A percentile compares a stretch with the other conserved stretches of the same genome.
These are phyloP conservation scores for Pocillopora verrucosa DNA, from an alignment of 64 coral and sea anemone genomes.

Conservation along the genomic window DNA sequence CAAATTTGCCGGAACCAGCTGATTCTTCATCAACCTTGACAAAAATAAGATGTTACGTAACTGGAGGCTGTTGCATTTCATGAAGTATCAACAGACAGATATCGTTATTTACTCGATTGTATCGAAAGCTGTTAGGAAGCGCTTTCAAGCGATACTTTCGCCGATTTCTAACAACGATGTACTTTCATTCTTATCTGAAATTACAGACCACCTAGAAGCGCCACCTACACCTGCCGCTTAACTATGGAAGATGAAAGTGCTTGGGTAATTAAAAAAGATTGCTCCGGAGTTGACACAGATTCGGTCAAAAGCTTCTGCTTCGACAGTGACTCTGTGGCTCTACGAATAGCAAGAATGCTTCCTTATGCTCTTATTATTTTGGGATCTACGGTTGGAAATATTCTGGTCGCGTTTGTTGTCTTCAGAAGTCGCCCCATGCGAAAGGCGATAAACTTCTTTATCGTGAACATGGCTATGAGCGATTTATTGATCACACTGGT, in stretches of 20 bases:
- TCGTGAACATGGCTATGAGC: constrained; percentile 60
- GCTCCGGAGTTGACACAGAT: background rate
- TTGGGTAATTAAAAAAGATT: background rate
- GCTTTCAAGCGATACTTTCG: no score
- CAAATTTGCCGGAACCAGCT: no score
- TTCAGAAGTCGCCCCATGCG: constrained; percentile 41
- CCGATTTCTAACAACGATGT: no score
- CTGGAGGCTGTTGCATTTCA: no score
- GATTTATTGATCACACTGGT: constrained; percentile 53
- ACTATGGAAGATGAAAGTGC: background rate
- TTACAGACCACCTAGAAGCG: background rate
- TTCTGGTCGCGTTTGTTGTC: constrained; percentile 24
- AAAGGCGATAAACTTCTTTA: constrained; percentile 58
- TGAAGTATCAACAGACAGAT: background rate
- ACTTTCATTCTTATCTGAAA: no score
- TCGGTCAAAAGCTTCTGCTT: constrained; percentile 3
- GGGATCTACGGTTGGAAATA: background rate
- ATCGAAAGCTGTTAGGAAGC: background rate
- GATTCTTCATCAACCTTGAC: no score
- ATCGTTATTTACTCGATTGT: background rate
- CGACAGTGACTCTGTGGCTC: background rate
- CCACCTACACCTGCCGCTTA: background rate
- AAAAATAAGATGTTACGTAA: no score
- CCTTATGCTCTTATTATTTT: constrained; percentile 14
- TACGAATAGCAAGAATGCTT: background rate